Conservation (phyloP, 2,888 invertebrate genomes). For the Asteroscopus sphinx region DNA sequence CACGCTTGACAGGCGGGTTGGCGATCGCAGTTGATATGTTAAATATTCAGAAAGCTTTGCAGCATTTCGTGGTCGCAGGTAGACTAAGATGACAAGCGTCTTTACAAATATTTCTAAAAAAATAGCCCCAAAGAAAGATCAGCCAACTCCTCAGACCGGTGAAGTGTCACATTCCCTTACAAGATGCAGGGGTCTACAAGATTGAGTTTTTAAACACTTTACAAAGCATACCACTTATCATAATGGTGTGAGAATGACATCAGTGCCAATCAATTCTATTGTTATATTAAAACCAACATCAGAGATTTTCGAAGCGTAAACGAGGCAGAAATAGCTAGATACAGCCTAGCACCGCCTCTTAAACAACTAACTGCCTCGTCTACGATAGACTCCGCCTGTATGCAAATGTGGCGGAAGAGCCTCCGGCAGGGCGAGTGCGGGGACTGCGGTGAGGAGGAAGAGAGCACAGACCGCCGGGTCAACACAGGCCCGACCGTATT, state of each 20-base stretch:
- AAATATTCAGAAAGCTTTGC: no score
- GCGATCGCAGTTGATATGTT: no score
- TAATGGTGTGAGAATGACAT: slow-evolving; percentile 27
- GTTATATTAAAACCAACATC: slow-evolving; percentile 17
- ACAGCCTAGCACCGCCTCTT: slow-evolving; percentile 71
- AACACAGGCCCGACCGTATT: slow-evolving; percentile 79
- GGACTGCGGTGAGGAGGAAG: slow-evolving; percentile 45
- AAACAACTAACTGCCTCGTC: slow-evolving; percentile 75
- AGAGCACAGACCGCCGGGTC: slow-evolving; percentile 66
- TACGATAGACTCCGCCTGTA: slow-evolving; percentile 84
- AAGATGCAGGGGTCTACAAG: no score
- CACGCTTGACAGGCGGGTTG: no score
- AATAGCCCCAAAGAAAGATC: no score
- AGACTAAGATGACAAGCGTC: no score
- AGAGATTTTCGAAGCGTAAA: slow-evolving; percentile 26
- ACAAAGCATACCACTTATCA: no score
- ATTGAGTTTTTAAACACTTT: no score
- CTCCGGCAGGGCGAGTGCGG: slow-evolving; percentile 66
- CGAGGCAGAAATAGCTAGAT: slow-evolving; percentile 48
- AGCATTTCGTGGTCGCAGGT: no score
- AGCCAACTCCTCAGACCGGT: no score
- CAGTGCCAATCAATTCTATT: slow-evolving; percentile 43
- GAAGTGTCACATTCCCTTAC: no score
- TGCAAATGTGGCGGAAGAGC: slow-evolving; percentile 83
- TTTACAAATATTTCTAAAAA: no score